Evolutionary conservation across 2,888 invertebrate genomes (phyloP), one percentile per base, ranked within the genome.

Genomic region (Scrobipalpa atriplicella): DNA sequence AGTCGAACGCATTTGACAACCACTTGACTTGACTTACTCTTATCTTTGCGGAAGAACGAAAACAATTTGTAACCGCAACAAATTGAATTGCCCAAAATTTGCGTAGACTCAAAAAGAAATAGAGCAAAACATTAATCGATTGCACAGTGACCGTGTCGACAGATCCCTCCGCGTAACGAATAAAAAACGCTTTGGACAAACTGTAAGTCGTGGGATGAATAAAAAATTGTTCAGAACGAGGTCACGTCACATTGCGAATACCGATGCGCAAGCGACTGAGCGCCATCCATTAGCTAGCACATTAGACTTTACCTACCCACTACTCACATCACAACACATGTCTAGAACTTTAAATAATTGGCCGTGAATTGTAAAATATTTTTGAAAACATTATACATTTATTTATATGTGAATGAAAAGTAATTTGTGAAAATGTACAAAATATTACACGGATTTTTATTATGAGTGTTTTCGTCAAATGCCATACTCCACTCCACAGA

Each of bases 221-320:
- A 80, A 82, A 80, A 81, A 80, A 71, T n/a, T 72, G 66, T 70
- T 72, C 64, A 70, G 73, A 82, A 76, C 76, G 80, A 81, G 83
- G 82, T 80, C 81, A 79, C 65, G 71, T 72, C 70, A 78, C 75
- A 72, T 73, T 70, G 72, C 70, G 73, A 74, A 68, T 77, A 73
- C 69, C 74, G 72, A 78, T 76, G 76, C 74, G 73, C 70, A 68
- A 68, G 69, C 68, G 70, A 67, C 66, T 69, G 67, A 67, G 72
- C 69, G 67, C 71, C 72, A 75, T 71, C 67, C 70, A 75, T 78
- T 76, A 78, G 68, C 71, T 76, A 78, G 68, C 71, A 73, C 69
- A 74, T 70, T 71, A 69, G 68, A 72, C 70, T 64, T 70, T 69
- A 69, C 73, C 75, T 71, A 74, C 67, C 65, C 63, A 67, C 60